Base-by-base conservation (phyloP, 37 sponge, comb jelly and placozoan genomes). In the Haliclona indistincta region DNA sequence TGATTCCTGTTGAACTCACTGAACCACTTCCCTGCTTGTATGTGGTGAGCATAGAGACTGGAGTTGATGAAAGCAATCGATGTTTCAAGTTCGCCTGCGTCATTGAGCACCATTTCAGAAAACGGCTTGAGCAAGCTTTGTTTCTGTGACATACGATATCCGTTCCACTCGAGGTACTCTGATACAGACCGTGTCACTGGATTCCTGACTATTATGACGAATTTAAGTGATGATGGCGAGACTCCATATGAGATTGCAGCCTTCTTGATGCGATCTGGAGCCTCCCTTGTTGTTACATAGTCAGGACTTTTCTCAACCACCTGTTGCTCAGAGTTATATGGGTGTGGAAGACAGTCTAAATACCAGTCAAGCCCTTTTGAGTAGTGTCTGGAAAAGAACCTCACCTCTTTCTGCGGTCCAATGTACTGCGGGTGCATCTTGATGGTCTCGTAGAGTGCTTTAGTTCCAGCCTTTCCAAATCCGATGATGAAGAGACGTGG, bases 401-500 rank as follows among this genome's bases (percentile, higher is more conserved):
- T 42, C 47, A 78, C 47, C 54, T 94, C 95, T 43, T 38, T 70
- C 1, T 32, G 2, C 15, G 91, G 88, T 33, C 95, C 95, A 38
- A 4, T 11, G 45, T 90, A 11, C 1, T 75, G 45, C 1, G 85
- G 84, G 43, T 90, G 95, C 73, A 83, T 38, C 29, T 64, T 81
- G 7, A 94, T 63, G 20, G 55, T 55, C 7, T 94, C 84, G 56
- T 80, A 87, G 29, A 94, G 63, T 28, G 91, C 85, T 37, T 81
- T 88, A 13, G 95, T 94, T 7, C 95, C 95, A 15, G 91, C 64
- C 63, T 94, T 94, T 6, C 91, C 95, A 38, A 94, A 89, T 45
- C 95, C 95, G 56, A 94, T 70, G 20, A 94, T 94, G 77, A 94
- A 65, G 37, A 76, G 53, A 38, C 45, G 71, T n/a, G 95, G 95